A percentile compares a stretch with the other conserved stretches of the same genome.
These are phyloP conservation scores for Dichetophora obliterata DNA, from an alignment of 2,888 invertebrate species.

Conservation along the genomic window DNA sequence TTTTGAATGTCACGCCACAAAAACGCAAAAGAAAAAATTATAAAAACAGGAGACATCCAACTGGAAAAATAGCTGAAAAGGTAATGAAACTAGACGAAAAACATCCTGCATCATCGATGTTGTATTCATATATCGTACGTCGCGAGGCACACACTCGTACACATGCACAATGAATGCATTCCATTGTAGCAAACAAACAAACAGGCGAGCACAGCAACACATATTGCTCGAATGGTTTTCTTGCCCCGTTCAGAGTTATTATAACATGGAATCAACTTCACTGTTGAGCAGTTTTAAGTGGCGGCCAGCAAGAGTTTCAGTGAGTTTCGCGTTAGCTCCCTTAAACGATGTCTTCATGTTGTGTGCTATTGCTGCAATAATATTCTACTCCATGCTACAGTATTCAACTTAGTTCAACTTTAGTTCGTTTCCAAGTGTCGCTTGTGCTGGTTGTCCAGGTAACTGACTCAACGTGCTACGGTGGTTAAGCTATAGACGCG, in stretches of 20 bases:
- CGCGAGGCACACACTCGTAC: background rate
- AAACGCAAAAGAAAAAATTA: background rate
- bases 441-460: conserved; percentile 11
- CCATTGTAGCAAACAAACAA: background rate
- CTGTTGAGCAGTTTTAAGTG: background rate
- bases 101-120: background rate
- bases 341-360: background rate
- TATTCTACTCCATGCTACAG: background rate
- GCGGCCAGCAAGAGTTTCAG: background rate
- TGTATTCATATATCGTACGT: background rate
- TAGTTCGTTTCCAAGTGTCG: conserved; percentile 22
- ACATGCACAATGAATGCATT: background rate
- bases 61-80: background rate
- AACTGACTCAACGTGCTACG: background rate
- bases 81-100: background rate
- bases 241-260: too few relatives aligned
- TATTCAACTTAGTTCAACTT: conserved; percentile 14
- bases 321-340: background rate
- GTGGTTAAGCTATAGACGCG: background rate
- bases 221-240: too few relatives aligned
- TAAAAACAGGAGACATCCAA: background rate
- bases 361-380: too few relatives aligned
- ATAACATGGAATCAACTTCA: background rate
- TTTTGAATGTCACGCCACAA: background rate
- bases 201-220: background rate